These are phyloP conservation scores for Cheilosia vulpina DNA, from an alignment of 2,888 invertebrate species.

Conservation along the genomic window DNA sequence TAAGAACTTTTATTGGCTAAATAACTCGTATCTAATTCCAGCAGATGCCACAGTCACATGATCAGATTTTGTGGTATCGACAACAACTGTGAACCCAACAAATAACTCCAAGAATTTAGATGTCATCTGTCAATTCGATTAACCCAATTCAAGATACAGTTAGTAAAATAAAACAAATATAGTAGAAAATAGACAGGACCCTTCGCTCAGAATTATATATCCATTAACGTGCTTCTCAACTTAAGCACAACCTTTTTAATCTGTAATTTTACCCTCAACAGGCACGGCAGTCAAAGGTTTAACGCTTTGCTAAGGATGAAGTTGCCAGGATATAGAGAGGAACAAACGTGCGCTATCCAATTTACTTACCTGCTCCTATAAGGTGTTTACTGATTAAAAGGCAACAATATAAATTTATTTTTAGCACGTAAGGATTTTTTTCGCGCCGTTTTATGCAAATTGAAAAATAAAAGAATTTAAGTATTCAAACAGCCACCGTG, in stretches of 20 bases:
- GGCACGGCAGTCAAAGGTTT: background rate
- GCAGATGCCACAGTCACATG: no score
- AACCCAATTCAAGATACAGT: no score
- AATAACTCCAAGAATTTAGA: no score
- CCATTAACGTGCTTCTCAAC: background rate
- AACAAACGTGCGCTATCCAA: constrained; percentile 6
- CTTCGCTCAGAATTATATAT: no score
- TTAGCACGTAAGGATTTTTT: constrained; percentile 11
- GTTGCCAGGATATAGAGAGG: background rate
- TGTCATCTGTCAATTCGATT: no score
- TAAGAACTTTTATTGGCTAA: no score
- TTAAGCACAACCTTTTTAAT: background rate
- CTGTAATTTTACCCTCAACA: constrained; percentile 2
- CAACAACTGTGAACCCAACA: no score
- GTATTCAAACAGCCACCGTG: background rate
- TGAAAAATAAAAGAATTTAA: constrained; percentile 40
- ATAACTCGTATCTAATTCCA: no score
- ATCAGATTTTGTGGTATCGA: no score
- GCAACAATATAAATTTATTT: constrained; percentile 11
- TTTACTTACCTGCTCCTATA: background rate
- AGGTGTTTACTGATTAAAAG: constrained; percentile 25
- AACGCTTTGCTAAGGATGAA: background rate
- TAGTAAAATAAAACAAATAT: no score
- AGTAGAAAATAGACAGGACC: no score
- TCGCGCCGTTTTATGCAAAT: constrained; percentile 24